Percentiles rank a stretch among this genome's conserved stretches.
phyloP scores from a whole-genome alignment of 2,113 vertebrate species.

The Hippopotamus amphibius region DNA sequence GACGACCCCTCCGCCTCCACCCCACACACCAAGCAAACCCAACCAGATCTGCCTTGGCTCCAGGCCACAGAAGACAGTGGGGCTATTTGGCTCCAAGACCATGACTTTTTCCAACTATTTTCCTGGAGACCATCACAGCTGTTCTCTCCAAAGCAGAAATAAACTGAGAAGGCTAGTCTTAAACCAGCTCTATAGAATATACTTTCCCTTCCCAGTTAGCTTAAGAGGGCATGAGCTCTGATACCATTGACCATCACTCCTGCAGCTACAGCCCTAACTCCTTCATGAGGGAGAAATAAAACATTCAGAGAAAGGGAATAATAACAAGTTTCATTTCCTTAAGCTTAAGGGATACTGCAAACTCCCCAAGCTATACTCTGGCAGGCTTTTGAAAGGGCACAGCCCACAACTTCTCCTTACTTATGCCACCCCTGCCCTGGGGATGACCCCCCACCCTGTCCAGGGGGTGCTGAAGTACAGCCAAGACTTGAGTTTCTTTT shows the following conservation, averaged over 20 bases:
- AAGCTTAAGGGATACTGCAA: not conserved
- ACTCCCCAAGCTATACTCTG: not conserved
- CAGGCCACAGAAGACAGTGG: not conserved
- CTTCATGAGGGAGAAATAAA: not conserved
- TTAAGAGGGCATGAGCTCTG: not conserved
- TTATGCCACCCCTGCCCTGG: not conserved
- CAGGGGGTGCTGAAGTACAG: not conserved
- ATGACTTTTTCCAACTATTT: not conserved
- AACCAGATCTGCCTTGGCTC: not conserved
- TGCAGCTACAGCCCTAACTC: not conserved
- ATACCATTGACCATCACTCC: not conserved
- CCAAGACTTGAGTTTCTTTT: not conserved
- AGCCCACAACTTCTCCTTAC: not conserved
- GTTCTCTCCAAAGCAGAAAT: not conserved
- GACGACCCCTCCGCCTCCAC: too few relatives aligned
- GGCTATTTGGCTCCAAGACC: not conserved
- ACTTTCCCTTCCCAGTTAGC: not conserved
- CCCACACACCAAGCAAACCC: not conserved
- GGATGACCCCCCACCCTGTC: not conserved
- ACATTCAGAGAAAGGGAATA: not conserved
- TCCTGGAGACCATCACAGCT: not conserved
- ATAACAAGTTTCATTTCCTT: conserved; percentile 10
- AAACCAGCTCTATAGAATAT: not conserved
- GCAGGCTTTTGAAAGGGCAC: not conserved
- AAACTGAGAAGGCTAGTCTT: not conserved